Conservation (phyloP, 2,797 vertebrate genomes). For the Chromis chromis region DNA sequence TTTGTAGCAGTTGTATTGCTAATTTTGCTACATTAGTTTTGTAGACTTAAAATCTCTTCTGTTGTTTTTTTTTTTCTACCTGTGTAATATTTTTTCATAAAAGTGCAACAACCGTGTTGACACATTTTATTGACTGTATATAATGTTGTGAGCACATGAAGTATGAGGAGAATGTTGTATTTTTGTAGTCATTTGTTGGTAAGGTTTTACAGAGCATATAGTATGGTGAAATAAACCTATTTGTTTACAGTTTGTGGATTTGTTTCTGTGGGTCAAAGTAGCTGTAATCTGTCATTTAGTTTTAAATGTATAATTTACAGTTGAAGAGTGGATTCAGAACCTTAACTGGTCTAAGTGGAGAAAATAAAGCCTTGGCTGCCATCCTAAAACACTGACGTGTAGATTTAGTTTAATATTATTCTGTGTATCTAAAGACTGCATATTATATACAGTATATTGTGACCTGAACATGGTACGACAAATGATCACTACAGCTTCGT, state of each 20-base stretch:
- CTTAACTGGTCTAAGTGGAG: background rate
- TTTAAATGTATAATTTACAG: background rate
- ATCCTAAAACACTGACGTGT: background rate
- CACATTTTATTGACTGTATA: constrained; percentile 44
- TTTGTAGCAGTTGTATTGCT: constrained; percentile 25
- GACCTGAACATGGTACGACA: too few relatives aligned
- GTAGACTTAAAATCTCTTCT: constrained; percentile 22
- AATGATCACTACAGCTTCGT: too few relatives aligned
- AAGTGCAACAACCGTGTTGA: constrained; percentile 10
- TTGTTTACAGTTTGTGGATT: constrained; percentile 29
- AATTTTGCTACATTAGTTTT: constrained; percentile 18
- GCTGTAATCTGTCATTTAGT: background rate
- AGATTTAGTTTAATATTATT: too few relatives aligned
- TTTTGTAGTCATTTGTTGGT: constrained; percentile 54
- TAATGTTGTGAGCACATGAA: constrained; percentile 28
- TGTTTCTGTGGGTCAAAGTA: background rate
- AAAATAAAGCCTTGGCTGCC: too few relatives aligned
- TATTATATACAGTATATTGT: too few relatives aligned
- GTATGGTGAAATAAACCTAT: constrained; percentile 65
- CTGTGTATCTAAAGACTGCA: too few relatives aligned
- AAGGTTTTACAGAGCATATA: constrained; percentile 47
- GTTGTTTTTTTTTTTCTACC: constrained; percentile 34
- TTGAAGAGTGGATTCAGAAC: background rate
- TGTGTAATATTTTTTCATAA: constrained; percentile 40
- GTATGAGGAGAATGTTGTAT: constrained; percentile 55